Evolutionary conservation across 2,113 vertebrate genomes (phyloP).

Genomic region (Peromyscus maniculatus): DNA sequence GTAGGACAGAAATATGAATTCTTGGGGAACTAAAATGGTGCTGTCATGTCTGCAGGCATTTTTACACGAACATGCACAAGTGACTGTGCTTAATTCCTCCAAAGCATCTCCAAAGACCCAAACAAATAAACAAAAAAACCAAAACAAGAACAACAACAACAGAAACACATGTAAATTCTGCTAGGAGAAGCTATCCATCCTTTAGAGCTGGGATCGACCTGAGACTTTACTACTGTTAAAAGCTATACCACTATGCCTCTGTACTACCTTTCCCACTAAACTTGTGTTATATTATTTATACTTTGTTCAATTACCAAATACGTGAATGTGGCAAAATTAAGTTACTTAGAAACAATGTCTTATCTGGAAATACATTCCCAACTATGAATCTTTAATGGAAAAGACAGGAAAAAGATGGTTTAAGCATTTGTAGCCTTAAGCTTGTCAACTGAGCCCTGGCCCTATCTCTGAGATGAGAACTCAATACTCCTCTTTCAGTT

Average conservation of each 20-base stretch:
- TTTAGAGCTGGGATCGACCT: background rate
- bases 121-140: background rate
- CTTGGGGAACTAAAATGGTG: background rate
- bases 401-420: background rate
- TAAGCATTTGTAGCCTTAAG: background rate
- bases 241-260: background rate
- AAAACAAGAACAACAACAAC: background rate
- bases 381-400: slow-evolving; percentile 42
- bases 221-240: background rate
- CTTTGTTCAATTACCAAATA: slow-evolving; percentile 37
- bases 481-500: background rate
- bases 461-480: background rate
- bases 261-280: slow-evolving; percentile 3
- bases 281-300: background rate
- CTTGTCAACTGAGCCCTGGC: background rate
- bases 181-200: background rate
- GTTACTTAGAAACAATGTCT: background rate
- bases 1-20: slow-evolving; percentile 23
- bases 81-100: background rate
- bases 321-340: slow-evolving; percentile 37
- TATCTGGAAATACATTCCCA: background rate
- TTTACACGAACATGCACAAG: background rate
- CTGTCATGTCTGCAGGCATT: background rate
- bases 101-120: background rate
- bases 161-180: background rate